A percentile compares a stretch with the other conserved stretches of the same genome.
Conservation (phyloP, 2,888 invertebrate species). For the Drosophila tanythrix region DNA sequence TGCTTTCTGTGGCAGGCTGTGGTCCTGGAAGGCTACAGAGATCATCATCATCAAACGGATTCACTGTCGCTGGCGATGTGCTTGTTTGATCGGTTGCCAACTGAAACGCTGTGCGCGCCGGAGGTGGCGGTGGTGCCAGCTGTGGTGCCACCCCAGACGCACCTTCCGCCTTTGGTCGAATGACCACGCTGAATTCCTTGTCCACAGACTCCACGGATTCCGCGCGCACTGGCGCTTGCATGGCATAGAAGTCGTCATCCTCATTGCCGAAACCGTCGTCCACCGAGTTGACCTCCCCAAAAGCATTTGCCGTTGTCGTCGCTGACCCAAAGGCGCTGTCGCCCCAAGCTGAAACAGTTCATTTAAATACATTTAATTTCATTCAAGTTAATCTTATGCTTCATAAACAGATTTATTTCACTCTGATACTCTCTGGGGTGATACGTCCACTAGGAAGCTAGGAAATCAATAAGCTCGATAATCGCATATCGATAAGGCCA, state of each 20-base stretch:
- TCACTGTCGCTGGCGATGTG: constrained; percentile 84
- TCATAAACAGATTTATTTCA: neutral
- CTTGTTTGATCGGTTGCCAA: neutral
- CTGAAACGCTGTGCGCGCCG: constrained; percentile 54
- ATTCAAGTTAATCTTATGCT: neutral
- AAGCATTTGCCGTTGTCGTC: constrained; percentile 68
- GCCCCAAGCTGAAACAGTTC: constrained; percentile 82
- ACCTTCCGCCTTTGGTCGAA: constrained; percentile 86
- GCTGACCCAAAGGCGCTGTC: constrained; percentile 84
- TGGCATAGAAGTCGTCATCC: constrained; percentile 92
- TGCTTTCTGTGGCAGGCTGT: constrained; percentile 55
- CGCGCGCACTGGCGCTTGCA: constrained; percentile 89
- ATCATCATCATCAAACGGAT: constrained; percentile 88
- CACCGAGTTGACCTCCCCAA: constrained; percentile 79
- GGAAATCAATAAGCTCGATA: neutral
- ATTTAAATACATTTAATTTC: neutral
- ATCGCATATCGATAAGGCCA: neutral
- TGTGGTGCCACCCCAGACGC: constrained; percentile 88
- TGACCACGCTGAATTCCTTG: constrained; percentile 92
- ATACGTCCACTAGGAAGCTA: neutral
- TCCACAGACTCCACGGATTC: constrained; percentile 91
- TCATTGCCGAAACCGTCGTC: constrained; percentile 88
- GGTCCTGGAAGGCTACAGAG: constrained; percentile 80
- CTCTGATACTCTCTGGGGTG: neutral
- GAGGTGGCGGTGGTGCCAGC: constrained; percentile 89